These are phyloP conservation scores for Phaethon lepturus DNA, from an alignment of 2,113 vertebrate species.

Conservation along the genomic window DNA sequence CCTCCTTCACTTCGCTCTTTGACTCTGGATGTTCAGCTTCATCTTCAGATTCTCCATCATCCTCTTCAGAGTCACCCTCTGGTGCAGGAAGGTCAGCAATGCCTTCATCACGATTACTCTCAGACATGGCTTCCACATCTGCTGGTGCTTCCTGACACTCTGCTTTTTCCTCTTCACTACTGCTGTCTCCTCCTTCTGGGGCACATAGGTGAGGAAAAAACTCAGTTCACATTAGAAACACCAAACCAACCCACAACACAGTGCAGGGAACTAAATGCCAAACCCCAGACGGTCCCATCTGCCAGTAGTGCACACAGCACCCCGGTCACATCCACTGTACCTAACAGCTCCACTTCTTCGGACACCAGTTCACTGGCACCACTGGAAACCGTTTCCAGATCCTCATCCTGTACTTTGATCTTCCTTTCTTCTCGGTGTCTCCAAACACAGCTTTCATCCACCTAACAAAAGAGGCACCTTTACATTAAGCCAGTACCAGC, in stretches of 20 bases:
- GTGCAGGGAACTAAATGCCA: neutral
- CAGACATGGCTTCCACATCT: neutral
- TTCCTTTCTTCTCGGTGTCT: slow-evolving; percentile 92
- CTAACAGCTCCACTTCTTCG: slow-evolving; percentile 88
- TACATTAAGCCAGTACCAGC: neutral
- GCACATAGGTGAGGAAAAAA: neutral
- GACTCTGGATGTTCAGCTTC: slow-evolving; percentile 4
- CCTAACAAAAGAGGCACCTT: slow-evolving; percentile 69
- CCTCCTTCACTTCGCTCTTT: slow-evolving; percentile 51
- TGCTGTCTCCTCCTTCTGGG: slow-evolving; percentile 66
- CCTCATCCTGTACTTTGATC: slow-evolving; percentile 89
- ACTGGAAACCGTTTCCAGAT: slow-evolving; percentile 83
- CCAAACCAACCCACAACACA: neutral
- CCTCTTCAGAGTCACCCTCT: slow-evolving; percentile 68
- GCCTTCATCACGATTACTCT: neutral
- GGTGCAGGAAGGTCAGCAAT: slow-evolving; percentile 5
- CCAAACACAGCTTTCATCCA: slow-evolving; percentile 91
- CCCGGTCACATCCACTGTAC: slow-evolving; percentile 62
- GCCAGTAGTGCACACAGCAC: neutral
- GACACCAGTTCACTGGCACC: slow-evolving; percentile 81
- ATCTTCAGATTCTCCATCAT: slow-evolving; percentile 47
- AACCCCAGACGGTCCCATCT: accelerated
- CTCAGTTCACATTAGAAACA: neutral
- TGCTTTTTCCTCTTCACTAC: slow-evolving; percentile 65
- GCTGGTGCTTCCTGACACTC: slow-evolving; percentile 21